Percentiles rank a stretch among this genome's conserved stretches.
Conservation (phyloP, 2,888 invertebrate species). For the Meteorus cinctellus region DNA sequence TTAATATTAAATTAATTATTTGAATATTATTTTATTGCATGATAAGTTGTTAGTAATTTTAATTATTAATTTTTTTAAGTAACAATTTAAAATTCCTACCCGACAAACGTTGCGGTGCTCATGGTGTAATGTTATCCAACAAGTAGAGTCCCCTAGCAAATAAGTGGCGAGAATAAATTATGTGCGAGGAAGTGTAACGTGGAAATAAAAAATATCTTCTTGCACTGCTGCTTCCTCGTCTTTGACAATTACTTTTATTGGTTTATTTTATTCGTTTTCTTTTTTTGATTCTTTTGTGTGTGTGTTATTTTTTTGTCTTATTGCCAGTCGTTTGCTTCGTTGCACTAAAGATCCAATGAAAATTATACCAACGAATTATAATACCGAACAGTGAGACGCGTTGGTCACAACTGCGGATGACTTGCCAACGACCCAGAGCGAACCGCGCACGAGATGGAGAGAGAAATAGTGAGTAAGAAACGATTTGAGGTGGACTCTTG, state of each 20-base stretch:
- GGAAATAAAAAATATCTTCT: not conserved
- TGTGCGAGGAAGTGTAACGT: not conserved
- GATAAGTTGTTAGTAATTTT: not conserved
- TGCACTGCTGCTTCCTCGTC: not conserved
- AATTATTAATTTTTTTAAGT: not conserved
- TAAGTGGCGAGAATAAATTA: conserved; percentile 13
- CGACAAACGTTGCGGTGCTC: conserved; percentile 47
- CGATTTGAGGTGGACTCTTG: not conserved
- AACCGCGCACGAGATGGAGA: conserved; percentile 1
- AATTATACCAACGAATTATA: conserved; percentile 53
- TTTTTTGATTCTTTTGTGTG: not conserved
- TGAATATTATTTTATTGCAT: not conserved
- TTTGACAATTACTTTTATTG: no score
- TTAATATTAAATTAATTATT: not conserved
- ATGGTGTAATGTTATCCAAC: conserved; percentile 46
- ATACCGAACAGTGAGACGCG: conserved; percentile 66
- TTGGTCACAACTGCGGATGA: conserved; percentile 64
- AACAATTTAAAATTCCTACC: conserved; percentile 40
- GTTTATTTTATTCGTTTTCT: not conserved
- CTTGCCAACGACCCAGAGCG: conserved; percentile 36
- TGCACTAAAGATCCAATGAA: conserved; percentile 44
- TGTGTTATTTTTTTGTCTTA: conserved; percentile 15
- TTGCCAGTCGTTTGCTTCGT: conserved; percentile 20
- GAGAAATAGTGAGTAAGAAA: conserved; percentile 16
- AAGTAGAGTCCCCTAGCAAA: not conserved